Evolutionary conservation across 2,113 vertebrate species (phyloP).

Genomic region (Sardina pilchardus): DNA sequence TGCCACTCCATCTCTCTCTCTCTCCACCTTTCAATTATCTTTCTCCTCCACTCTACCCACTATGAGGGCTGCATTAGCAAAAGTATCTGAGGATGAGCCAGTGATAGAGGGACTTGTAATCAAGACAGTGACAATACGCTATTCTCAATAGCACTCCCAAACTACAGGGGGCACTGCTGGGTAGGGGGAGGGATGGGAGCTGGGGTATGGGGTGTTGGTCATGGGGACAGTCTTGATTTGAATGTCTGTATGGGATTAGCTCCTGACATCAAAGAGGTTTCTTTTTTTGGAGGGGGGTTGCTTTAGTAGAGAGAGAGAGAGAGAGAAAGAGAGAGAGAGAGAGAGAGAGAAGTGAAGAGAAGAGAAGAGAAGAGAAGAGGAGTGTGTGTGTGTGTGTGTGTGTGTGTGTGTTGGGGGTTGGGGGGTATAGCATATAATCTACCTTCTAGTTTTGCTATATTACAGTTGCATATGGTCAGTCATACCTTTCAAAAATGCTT

Average conservation of each 20-base stretch:
- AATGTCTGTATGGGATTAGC: neutral
- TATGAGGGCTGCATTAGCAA: neutral
- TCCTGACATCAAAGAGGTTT: neutral
- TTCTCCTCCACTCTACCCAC: neutral
- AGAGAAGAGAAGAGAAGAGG: neutral
- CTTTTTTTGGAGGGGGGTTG: neutral
- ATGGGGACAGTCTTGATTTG: neutral
- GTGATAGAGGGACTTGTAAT: slow-evolving; percentile 29
- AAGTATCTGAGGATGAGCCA: slow-evolving; percentile 2
- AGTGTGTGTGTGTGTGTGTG: neutral
- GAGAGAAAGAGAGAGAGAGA: neutral
- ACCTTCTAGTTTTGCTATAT: no score
- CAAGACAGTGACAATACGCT: slow-evolving; percentile 18
- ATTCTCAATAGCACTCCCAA: no score
- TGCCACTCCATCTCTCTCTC: neutral
- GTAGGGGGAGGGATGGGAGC: neutral
- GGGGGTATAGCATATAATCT: no score
- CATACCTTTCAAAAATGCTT: no score
- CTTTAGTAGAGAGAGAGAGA: neutral
- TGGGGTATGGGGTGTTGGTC: neutral
- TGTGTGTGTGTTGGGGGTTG: neutral
- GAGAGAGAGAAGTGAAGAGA: neutral
- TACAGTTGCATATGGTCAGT: no score
- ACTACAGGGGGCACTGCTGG: neutral
- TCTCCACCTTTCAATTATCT: neutral